A percentile compares a stretch with the other conserved stretches of the same genome.
phyloP scores from a whole-genome alignment of 2,113 vertebrate genomes.

The Arothron firmamentum region DNA sequence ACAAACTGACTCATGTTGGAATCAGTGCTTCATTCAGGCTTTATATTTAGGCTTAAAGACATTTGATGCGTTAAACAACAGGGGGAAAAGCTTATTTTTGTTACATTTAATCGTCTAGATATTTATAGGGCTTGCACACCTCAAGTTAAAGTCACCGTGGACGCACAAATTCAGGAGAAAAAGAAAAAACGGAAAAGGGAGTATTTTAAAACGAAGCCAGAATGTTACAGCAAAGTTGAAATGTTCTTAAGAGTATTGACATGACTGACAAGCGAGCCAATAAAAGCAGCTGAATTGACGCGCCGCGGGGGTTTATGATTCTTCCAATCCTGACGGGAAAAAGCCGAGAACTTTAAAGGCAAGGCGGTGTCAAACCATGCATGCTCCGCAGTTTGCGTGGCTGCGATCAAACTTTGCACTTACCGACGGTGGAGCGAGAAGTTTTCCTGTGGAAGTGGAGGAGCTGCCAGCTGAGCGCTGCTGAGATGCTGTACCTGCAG shows the following conservation, averaged over 20 bases:
- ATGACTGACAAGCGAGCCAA: neutral
- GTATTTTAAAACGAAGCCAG: too few relatives aligned
- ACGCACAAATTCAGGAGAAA: neutral
- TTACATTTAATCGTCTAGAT: neutral
- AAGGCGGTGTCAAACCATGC: slow-evolving; percentile 1
- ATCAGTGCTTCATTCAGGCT: slow-evolving; percentile 28
- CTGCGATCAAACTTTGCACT: slow-evolving; percentile 44
- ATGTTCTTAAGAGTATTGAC: neutral
- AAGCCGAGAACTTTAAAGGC: slow-evolving; percentile 42
- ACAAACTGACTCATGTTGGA: slow-evolving; percentile 12
- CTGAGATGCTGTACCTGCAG: slow-evolving; percentile 73
- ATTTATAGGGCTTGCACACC: neutral
- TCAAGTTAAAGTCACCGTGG: neutral
- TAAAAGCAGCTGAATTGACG: neutral
- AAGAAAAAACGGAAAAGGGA: neutral
- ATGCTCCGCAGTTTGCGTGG: neutral
- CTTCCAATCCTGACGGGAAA: slow-evolving; percentile 46
- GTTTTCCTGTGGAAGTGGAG: slow-evolving; percentile 48
- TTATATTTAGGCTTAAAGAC: slow-evolving; percentile 16
- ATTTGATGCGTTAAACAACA: neutral
- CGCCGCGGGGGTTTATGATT: neutral
- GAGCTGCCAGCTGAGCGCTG: slow-evolving; percentile 59
- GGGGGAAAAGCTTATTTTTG: neutral
- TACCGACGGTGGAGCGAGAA: slow-evolving; percentile 59
- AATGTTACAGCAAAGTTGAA: neutral